Percentiles rank a stretch among this genome's conserved stretches.
Conservation (phyloP, 2,113 vertebrate species). For the Natator depressus region DNA sequence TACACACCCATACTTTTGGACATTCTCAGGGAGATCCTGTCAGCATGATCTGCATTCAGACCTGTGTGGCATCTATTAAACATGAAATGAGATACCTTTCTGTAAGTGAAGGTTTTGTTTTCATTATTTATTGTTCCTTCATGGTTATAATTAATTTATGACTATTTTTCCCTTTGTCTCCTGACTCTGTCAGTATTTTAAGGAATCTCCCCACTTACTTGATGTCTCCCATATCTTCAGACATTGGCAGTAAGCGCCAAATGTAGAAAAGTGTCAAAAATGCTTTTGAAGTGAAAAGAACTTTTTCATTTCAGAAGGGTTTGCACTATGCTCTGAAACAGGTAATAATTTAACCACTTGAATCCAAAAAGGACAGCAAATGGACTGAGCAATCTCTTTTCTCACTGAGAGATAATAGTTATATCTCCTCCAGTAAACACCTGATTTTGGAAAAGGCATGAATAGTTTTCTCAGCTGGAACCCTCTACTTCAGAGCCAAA, state of each 20-base stretch:
- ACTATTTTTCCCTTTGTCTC: constrained; percentile 4
- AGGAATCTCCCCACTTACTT: constrained; percentile 21
- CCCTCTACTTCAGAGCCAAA: neutral
- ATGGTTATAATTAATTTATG: constrained; percentile 29
- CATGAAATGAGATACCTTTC: neutral
- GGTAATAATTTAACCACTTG: neutral
- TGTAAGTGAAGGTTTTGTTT: neutral
- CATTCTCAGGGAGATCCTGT: constrained; percentile 2
- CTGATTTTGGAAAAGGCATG: neutral
- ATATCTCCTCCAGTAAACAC: neutral
- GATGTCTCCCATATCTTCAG: neutral
- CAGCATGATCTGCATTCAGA: constrained; percentile 4
- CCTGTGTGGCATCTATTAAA: constrained; percentile 20
- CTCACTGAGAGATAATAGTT: neutral
- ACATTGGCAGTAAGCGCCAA: neutral
- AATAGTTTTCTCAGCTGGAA: neutral
- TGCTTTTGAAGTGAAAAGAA: constrained; percentile 8
- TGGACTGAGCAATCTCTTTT: neutral
- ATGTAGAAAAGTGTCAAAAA: neutral
- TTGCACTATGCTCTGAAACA: neutral
- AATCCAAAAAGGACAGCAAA: neutral
- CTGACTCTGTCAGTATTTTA: neutral
- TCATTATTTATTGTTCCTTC: constrained; percentile 15
- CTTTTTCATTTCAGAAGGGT: neutral
- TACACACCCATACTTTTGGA: neutral